phyloP scores from a whole-genome alignment of 2,888 invertebrate genomes.

The Lasioglossum calceatum region DNA sequence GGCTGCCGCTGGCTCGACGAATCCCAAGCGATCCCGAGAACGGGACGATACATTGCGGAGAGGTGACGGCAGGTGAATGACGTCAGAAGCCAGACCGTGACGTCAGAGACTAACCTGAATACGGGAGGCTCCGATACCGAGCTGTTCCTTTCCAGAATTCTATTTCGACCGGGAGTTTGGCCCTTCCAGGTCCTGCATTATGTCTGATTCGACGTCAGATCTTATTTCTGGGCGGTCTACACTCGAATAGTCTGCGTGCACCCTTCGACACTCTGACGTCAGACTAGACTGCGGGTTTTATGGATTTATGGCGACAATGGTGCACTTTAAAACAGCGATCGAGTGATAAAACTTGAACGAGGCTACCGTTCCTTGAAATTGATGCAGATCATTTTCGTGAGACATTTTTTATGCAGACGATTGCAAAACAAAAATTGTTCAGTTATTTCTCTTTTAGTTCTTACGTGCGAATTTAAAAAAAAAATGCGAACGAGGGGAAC shows the following conservation, averaged over 20 bases:
- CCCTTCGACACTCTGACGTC: slow-evolving; percentile 6
- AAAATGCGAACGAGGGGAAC: background rate
- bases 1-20: slow-evolving; percentile 63
- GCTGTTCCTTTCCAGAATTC: slow-evolving; percentile 13
- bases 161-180: slow-evolving; percentile 10
- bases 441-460: too few relatives aligned
- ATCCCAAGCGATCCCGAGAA: slow-evolving; percentile 53
- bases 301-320: background rate
- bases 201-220: background rate
- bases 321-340: background rate
- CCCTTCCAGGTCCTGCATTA: background rate
- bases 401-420: background rate
- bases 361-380: too few relatives aligned
- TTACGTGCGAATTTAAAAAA: background rate
- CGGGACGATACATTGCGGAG: slow-evolving; percentile 43
- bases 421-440: background rate
- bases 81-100: slow-evolving; percentile 79
- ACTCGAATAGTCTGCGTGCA: background rate
- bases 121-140: slow-evolving; percentile 18
- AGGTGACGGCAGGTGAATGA: slow-evolving; percentile 78
- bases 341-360: too few relatives aligned
- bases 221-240: slow-evolving; percentile 5
- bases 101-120: slow-evolving; percentile 76
- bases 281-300: background rate
- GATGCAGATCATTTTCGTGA: background rate